Conservation (phyloP, 2,113 vertebrate genomes). For the Leuciscus idus region DNA sequence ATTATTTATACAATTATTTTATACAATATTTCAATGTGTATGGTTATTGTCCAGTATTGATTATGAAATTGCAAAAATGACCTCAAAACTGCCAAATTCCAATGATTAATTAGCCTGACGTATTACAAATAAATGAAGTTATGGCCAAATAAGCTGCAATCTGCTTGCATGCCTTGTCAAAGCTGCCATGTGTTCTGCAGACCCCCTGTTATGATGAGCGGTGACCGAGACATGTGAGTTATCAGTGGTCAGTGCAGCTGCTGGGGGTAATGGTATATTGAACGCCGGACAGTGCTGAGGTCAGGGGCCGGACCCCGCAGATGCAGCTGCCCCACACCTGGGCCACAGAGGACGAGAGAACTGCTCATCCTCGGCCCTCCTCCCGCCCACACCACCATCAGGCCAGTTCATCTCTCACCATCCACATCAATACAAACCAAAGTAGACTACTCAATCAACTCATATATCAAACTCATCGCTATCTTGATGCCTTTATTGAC, state of each 20-base stretch:
- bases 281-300: constrained; percentile 69
- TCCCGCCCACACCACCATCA: constrained; percentile 56
- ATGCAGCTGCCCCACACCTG: constrained; percentile 77
- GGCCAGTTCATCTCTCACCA: constrained; percentile 59
- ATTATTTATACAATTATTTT: neutral
- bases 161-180: constrained; percentile 18
- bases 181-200: constrained; percentile 22
- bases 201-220: constrained; percentile 39
- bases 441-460: constrained; percentile 47
- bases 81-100: neutral
- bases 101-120: neutral
- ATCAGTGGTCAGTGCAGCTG: constrained; percentile 62
- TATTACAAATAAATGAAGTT: constrained; percentile 12
- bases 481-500: constrained; percentile 59
- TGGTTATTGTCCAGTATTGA: neutral
- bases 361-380: constrained; percentile 26
- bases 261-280: constrained; percentile 75
- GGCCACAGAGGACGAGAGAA: constrained; percentile 36
- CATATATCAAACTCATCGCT: constrained; percentile 54
- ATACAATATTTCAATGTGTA: neutral
- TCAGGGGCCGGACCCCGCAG: constrained; percentile 61
- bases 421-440: constrained; percentile 54
- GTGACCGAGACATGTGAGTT: constrained; percentile 6
- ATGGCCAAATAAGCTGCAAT: neutral
- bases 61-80: neutral